A percentile compares a stretch with the other conserved stretches of the same genome.
phyloP scores from a whole-genome alignment of 2,113 vertebrate genomes.

The Rattus rattus region DNA sequence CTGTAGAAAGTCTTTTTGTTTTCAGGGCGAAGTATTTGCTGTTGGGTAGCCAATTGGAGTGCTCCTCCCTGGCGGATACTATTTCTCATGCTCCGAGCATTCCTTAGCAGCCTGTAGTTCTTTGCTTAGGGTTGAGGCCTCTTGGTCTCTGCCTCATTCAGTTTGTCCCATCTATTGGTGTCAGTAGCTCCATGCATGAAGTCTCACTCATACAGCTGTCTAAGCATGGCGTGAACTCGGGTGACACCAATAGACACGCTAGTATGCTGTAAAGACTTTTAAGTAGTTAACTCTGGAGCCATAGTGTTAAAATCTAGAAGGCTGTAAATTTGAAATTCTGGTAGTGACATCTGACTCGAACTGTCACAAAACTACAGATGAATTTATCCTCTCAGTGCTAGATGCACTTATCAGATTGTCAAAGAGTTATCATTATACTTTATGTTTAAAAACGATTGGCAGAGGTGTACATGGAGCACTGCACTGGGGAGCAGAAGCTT shows the following conservation, averaged over 20 bases:
- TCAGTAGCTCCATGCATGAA: background rate
- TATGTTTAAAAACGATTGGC: constrained; percentile 49
- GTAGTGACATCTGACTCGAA: background rate
- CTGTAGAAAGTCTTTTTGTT: background rate
- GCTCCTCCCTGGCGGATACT: too few relatives aligned
- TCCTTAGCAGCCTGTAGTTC: background rate
- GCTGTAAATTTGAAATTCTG: background rate
- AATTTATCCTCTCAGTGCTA: background rate
- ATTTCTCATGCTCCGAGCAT: background rate
- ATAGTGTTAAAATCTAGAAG: background rate
- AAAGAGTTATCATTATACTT: constrained; percentile 3
- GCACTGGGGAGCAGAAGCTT: background rate
- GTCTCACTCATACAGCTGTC: background rate
- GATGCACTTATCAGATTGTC: background rate
- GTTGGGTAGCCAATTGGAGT: background rate
- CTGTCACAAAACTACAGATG: background rate
- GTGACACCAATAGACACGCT: background rate
- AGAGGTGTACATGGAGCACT: background rate
- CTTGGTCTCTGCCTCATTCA: background rate
- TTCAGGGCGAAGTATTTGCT: background rate
- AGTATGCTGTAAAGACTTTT: background rate
- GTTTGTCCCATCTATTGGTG: background rate
- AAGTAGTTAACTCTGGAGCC: background rate
- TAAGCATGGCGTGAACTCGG: background rate
- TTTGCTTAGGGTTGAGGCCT: background rate